A percentile compares a stretch with the other conserved stretches of the same genome.
Evolutionary conservation across 2,888 invertebrate genomes (phyloP).

Genomic region (Volucella inflata): DNA sequence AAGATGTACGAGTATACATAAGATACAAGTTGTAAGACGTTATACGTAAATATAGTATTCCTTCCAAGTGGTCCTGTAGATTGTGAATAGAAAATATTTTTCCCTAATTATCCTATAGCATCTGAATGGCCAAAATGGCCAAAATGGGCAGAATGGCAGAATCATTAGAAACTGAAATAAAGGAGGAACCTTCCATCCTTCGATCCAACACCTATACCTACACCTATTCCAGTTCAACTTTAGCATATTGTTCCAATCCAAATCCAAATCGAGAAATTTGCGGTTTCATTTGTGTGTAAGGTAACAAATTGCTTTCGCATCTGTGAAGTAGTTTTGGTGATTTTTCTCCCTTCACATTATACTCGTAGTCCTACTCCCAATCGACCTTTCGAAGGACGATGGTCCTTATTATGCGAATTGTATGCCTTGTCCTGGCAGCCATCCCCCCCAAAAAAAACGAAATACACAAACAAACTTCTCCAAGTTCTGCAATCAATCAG

Average conservation of each 20-base stretch:
- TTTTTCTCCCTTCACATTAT: slow-evolving; percentile 47
- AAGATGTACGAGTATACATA: not conserved
- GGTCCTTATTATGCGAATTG: slow-evolving; percentile 53
- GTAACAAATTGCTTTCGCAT: slow-evolving; percentile 62
- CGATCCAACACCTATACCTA: not conserved
- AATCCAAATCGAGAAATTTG: slow-evolving; percentile 24
- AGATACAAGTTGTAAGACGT: too few relatives aligned
- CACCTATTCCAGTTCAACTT: not conserved
- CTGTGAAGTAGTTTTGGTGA: slow-evolving; percentile 59
- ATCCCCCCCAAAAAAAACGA: too few relatives aligned
- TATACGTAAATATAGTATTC: too few relatives aligned
- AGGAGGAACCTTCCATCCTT: not conserved
- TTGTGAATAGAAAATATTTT: slow-evolving; percentile 22
- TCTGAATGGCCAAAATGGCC: not conserved
- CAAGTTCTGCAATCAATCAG: slow-evolving; percentile 68
- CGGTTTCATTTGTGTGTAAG: slow-evolving; percentile 40
- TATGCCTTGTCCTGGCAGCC: not conserved
- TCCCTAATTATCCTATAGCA: slow-evolving; percentile 46
- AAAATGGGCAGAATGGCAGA: slow-evolving; percentile 40
- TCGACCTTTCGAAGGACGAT: not conserved
- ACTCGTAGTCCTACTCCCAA: not conserved
- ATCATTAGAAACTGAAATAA: slow-evolving; percentile 37
- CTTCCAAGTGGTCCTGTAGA: slow-evolving; percentile 7
- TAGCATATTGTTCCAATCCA: slow-evolving; percentile 6
- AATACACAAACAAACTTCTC: not conserved